Conservation (phyloP, 2,797 vertebrate genomes). For the Otus scops region DNA sequence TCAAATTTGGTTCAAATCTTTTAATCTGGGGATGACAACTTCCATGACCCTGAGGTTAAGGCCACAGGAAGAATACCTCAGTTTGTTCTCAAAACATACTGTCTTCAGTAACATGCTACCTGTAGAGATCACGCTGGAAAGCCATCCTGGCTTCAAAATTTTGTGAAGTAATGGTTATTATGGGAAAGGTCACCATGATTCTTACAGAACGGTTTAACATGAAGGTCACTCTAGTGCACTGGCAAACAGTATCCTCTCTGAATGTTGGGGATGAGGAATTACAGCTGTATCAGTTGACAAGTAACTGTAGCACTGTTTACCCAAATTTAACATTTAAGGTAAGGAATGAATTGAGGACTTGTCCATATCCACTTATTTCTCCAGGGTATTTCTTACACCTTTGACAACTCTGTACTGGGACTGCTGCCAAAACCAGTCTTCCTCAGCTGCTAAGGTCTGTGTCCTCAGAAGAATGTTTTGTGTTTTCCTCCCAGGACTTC, state of each 20-base stretch:
- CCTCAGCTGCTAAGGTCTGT: neutral
- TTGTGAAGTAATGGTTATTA: neutral
- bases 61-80: neutral
- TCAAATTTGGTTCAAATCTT: neutral
- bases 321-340: neutral
- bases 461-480: neutral
- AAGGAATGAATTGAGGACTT: neutral
- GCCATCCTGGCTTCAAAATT: neutral
- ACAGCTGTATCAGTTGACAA: neutral
- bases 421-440: neutral
- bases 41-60: neutral
- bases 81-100: neutral
- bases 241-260: neutral
- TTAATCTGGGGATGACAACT: neutral
- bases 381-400: neutral
- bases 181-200: neutral
- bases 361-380: neutral
- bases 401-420: neutral
- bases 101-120: neutral
- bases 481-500: neutral
- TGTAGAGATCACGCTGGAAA: neutral
- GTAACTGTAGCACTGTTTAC: neutral
- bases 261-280: neutral
- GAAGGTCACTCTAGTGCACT: neutral
- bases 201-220: neutral